Percentiles rank a stretch among this genome's conserved stretches.
phyloP scores from a whole-genome alignment of 2,888 invertebrate genomes.

The Oligia strigilis region DNA sequence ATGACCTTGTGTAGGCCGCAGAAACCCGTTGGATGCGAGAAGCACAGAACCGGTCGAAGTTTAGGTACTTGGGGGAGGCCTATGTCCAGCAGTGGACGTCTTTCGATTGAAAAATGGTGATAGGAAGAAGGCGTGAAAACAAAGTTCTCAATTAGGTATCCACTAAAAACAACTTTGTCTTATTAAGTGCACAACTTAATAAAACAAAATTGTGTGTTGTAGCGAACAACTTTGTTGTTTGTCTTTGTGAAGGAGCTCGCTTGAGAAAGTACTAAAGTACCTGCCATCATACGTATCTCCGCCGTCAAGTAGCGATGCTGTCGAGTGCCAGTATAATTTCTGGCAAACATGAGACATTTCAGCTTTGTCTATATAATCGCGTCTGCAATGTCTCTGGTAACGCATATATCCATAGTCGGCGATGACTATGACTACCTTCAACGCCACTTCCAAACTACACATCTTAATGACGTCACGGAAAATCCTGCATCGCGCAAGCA shows the following conservation, averaged over 20 bases:
- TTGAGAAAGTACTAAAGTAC: background rate
- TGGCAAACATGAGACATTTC: background rate
- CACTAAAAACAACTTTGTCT: background rate
- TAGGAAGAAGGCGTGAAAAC: too few species aligned
- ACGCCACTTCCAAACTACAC: too few species aligned
- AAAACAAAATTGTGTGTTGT: background rate
- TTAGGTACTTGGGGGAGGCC: too few species aligned
- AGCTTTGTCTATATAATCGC: background rate
- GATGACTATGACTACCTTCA: background rate
- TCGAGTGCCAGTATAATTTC: background rate
- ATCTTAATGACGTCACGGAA: too few species aligned
- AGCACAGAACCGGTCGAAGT: too few species aligned
- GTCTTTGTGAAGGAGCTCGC: background rate
- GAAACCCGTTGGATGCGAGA: too few species aligned
- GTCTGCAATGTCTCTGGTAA: background rate
- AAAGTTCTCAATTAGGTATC: too few species aligned
- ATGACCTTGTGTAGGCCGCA: too few species aligned
- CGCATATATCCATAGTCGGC: background rate
- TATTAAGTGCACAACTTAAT: background rate
- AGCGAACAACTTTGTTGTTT: background rate
- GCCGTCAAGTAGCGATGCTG: background rate
- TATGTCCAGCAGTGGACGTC: too few species aligned
- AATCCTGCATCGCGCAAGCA: too few species aligned
- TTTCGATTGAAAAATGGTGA: too few species aligned
- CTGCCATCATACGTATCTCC: background rate